These are phyloP conservation scores for Drosophila aldrichi DNA, from an alignment of 2,888 invertebrate genomes.

Conservation along the genomic window DNA sequence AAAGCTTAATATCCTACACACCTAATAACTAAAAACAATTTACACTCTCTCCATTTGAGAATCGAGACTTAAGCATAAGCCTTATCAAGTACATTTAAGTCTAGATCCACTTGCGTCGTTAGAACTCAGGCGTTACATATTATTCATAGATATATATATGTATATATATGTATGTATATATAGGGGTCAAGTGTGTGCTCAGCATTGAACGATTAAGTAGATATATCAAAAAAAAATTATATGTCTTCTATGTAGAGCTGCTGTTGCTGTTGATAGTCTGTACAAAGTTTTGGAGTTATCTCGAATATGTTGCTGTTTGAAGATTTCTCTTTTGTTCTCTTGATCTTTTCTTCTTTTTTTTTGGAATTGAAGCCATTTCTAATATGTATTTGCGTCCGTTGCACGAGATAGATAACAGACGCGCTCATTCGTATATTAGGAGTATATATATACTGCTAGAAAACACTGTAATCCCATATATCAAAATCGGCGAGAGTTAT, in stretches of 20 bases:
- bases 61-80: conserved; percentile 64
- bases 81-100: conserved; percentile 69
- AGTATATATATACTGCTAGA: conserved; percentile 39
- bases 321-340: conserved; percentile 25
- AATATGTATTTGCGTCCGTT: conserved; percentile 40
- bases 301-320: conserved; percentile 58
- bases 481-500: conserved; percentile 48
- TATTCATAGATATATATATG: conserved; percentile 21
- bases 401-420: conserved; percentile 25
- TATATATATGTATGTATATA: neutral
- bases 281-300: conserved; percentile 49
- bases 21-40: conserved; percentile 75
- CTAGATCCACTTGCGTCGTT: conserved; percentile 78
- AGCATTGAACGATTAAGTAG: conserved; percentile 38
- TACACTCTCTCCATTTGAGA: conserved; percentile 61
- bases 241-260: conserved; percentile 17
- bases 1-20: conserved; percentile 65
- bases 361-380: conserved; percentile 73
- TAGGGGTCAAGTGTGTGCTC: conserved; percentile 32
- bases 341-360: conserved; percentile 28
- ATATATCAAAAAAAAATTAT: conserved; percentile 17
- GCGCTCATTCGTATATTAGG: conserved; percentile 39
- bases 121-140: conserved; percentile 43
- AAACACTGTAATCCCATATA: conserved; percentile 70
- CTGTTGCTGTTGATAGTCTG: conserved; percentile 16